Evolutionary conservation across 2,797 vertebrate species (phyloP).

Genomic region (Iguana delicatissima): DNA sequence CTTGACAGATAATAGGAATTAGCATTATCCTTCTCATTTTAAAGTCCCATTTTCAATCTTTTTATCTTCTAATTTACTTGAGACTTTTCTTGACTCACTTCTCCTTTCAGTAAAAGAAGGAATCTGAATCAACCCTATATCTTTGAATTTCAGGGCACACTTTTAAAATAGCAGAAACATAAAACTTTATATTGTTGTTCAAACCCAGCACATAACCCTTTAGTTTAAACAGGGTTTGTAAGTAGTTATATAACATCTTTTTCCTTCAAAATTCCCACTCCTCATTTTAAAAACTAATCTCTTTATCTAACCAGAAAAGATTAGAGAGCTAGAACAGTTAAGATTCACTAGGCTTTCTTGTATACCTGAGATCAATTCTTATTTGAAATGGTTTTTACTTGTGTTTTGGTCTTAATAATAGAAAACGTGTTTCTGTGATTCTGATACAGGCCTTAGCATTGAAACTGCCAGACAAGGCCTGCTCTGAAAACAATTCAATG

Average conservation of each 20-base stretch:
- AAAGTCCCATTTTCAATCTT: neutral
- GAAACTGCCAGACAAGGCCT: neutral
- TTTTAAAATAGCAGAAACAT: neutral
- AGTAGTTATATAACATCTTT: neutral
- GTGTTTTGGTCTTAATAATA: neutral
- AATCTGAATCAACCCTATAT: neutral
- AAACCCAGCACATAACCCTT: neutral
- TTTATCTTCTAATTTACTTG: conserved; percentile 14
- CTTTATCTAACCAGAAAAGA: neutral
- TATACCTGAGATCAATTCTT: neutral
- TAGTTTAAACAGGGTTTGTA: neutral
- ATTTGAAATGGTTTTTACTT: neutral
- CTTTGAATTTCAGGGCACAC: neutral
- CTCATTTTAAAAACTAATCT: neutral
- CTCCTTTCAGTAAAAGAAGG: neutral
- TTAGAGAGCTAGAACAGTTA: neutral
- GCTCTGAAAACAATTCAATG: no score
- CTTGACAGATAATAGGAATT: conserved; percentile 41
- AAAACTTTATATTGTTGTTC: neutral
- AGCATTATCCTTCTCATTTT: conserved; percentile 15
- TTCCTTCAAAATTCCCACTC: neutral
- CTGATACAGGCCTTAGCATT: neutral
- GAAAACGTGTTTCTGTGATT: neutral
- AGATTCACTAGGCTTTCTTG: neutral
- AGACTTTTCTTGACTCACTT: neutral